Conservation (phyloP, 2,113 vertebrate genomes). For the Tachysurus fulvidraco region DNA sequence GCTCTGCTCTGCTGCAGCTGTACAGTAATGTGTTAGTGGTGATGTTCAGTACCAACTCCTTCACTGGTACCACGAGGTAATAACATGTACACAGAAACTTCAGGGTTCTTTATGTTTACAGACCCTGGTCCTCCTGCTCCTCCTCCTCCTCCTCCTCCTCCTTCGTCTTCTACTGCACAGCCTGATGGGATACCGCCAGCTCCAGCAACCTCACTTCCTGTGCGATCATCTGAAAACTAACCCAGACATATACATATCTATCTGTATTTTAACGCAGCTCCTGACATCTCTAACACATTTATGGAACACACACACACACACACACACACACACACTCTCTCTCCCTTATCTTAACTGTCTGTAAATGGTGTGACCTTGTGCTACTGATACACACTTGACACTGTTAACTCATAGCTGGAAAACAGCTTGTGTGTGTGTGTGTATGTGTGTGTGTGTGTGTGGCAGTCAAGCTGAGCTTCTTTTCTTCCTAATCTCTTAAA, state of each 20-base stretch:
- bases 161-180: conserved; percentile 60
- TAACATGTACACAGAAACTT: not conserved
- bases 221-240: conserved; percentile 62
- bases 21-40: too few species aligned
- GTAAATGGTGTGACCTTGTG: not conserved
- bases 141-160: conserved; percentile 28
- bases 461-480: conserved; percentile 45
- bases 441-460: conserved; percentile 16
- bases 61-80: not conserved
- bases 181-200: conserved; percentile 81
- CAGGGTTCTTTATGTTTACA: conserved; percentile 18
- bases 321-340: not conserved
- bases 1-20: too few species aligned
- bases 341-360: too few species aligned
- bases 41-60: not conserved
- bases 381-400: conserved; percentile 44
- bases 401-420: conserved; percentile 37
- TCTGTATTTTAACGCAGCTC: not conserved
- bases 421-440: not conserved
- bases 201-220: conserved; percentile 71
- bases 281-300: conserved; percentile 1
- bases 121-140: conserved; percentile 64
- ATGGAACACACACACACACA: conserved; percentile 37
- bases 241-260: conserved; percentile 7
- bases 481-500: conserved; percentile 59